Evolutionary conservation across 2,888 invertebrate genomes (phyloP).

Genomic region (Pandemis heparana): DNA sequence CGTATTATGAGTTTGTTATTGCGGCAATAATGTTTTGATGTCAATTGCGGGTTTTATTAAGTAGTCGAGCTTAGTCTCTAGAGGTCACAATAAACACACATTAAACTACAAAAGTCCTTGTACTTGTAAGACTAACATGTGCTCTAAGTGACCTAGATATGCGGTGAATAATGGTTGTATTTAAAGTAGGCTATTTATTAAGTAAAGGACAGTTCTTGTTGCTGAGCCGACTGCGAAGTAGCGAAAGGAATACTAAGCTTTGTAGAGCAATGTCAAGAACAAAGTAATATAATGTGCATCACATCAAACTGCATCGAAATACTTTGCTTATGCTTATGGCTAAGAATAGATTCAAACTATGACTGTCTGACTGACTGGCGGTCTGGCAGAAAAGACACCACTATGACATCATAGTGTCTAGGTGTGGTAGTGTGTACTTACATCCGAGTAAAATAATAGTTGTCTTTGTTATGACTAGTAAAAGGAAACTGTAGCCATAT

Average conservation of each 20-base stretch:
- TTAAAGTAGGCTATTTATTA: not conserved
- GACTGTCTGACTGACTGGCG: not conserved
- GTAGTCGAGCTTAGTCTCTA: not conserved
- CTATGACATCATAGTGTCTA: too few species aligned
- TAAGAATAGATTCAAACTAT: too few species aligned
- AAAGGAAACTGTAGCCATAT: not conserved
- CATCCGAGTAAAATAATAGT: not conserved
- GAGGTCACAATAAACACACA: not conserved
- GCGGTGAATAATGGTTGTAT: conserved; percentile 1
- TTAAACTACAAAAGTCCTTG: conserved; percentile 4
- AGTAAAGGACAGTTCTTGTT: conserved; percentile 1
- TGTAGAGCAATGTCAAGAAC: too few species aligned
- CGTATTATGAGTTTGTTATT: not conserved
- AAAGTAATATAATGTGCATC: too few species aligned
- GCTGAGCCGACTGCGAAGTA: not conserved
- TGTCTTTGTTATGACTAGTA: not conserved
- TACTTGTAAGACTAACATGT: not conserved
- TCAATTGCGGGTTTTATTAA: conserved; percentile 1
- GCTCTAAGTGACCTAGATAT: conserved; percentile 7
- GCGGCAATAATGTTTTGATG: conserved; percentile 2
- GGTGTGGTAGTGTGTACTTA: too few species aligned
- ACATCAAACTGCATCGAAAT: not conserved
- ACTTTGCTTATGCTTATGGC: too few species aligned
- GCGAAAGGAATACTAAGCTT: not conserved
- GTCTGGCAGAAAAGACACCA: not conserved